Evolutionary conservation across 2,113 vertebrate species (phyloP), one percentile per base, ranked within the genome.

Genomic region (Nothoprocta pentlandii): DNA sequence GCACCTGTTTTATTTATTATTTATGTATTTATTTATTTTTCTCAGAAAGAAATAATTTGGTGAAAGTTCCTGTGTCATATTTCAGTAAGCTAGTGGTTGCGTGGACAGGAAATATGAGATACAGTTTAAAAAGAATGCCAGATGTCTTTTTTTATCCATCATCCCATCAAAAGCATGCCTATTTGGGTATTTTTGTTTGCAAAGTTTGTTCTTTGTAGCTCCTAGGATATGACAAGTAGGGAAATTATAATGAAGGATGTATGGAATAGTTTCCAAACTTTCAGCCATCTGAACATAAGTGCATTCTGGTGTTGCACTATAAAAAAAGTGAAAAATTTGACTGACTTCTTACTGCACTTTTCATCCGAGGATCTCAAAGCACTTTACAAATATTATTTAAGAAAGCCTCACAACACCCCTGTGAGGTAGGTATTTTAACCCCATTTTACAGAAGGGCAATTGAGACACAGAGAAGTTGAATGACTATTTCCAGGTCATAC

Each of bases 361-460:
- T 95, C 95, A 97, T 95, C 94, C 92, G 87, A 97, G 93, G 94
- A 96, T 97, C 95, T 97, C 93, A 95, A 97, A 97, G 92, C 96
- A 97, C 96, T 97, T 95, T 93, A 97, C 93, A 97, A 94, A 94
- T 77, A 81, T 92, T 84, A 87, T 89, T 85, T 86, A 68, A 7
- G 81, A 94, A 93, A 96, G 96, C 93, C 94, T 91, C 92, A 96
- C 95, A 96, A 96, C 92, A 96, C 92, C 93, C 94, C 94, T 97
- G 96, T 94, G 94, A 94, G 93, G 94, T 95, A 97, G 94, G 95
- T 96, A 96, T 91, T 95, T 93, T 82, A 94, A 88, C 4, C 71
- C 87, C 93, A 90, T 96, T 95, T 89, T 93, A 96, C 95, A 96
- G 87, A 97, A 95, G 92, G 93, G 94, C 89, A 90, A 91, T 79